These are phyloP conservation scores for Tetrax tetrax DNA, from an alignment of 2,113 vertebrate species.

Conservation along the genomic window DNA sequence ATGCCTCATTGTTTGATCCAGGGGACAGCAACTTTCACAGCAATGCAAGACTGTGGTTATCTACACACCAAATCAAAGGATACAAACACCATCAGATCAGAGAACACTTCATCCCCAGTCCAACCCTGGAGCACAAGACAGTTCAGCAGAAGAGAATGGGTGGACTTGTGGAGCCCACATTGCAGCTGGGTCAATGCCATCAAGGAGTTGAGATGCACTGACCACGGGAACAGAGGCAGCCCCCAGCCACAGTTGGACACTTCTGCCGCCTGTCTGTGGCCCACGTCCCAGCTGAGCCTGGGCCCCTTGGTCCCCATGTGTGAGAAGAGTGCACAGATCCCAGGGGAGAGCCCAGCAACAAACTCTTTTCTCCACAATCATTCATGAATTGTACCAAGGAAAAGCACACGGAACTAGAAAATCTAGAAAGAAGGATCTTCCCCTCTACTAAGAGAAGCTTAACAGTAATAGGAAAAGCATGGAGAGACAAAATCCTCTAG, in stretches of 20 bases:
- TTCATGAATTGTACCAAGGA: background rate
- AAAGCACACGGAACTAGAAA: background rate
- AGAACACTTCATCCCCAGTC: background rate
- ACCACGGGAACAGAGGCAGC: background rate
- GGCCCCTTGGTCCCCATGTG: rapidly evolving
- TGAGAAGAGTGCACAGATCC: background rate
- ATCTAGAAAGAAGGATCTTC: background rate
- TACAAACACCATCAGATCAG: rapidly evolving
- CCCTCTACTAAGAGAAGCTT: background rate
- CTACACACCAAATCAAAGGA: background rate
- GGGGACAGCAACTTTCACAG: background rate
- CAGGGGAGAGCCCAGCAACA: background rate
- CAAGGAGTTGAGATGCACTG: background rate
- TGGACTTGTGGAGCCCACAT: background rate
- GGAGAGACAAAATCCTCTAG: background rate
- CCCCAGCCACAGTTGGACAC: background rate
- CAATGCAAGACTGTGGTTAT: background rate
- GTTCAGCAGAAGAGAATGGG: background rate
- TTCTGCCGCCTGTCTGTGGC: background rate
- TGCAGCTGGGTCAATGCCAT: background rate
- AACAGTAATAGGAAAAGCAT: background rate
- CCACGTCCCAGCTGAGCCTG: rapidly evolving
- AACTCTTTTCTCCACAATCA: background rate
- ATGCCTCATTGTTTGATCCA: background rate
- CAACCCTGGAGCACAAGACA: background rate